phyloP scores from a whole-genome alignment of 1,140 invertebrate species.

The Drosophila punjabiensis region DNA sequence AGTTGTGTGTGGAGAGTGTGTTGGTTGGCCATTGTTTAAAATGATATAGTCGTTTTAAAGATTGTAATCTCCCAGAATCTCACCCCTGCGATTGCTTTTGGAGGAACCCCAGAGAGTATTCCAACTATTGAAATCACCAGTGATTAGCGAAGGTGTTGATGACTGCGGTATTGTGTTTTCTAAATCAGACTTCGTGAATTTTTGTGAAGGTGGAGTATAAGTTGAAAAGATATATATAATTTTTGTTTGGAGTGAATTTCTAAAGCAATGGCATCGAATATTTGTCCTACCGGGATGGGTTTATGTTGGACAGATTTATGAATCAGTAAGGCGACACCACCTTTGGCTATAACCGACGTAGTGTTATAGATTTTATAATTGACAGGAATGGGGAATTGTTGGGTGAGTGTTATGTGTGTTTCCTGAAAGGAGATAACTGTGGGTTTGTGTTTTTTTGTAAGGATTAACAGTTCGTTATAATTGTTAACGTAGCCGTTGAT shows the following conservation, averaged over 20 bases:
- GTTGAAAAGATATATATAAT: not conserved
- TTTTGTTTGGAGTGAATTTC: constrained; percentile 2
- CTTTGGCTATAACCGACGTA: too few relatives aligned
- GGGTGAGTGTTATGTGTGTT: too few relatives aligned
- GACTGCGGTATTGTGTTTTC: too few relatives aligned
- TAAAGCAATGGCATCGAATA: not conserved
- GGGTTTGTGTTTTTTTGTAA: not conserved
- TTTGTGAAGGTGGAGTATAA: constrained; percentile 1
- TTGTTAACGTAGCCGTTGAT: not conserved
- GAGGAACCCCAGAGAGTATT: not conserved
- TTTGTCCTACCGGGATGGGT: not conserved
- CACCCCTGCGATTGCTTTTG: not conserved
- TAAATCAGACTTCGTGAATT: not conserved
- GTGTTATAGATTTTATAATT: too few relatives aligned
- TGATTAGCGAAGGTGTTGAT: too few relatives aligned
- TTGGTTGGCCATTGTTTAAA: not conserved
- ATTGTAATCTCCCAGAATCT: not conserved
- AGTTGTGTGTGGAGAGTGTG: not conserved
- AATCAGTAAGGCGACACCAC: not conserved
- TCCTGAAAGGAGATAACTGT: not conserved
- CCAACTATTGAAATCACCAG: not conserved
- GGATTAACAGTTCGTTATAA: not conserved
- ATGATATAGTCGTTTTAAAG: not conserved
- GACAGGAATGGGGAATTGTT: too few relatives aligned
- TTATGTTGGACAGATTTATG: constrained; percentile 2